A percentile compares a stretch with the other conserved stretches of the same genome.
These are phyloP conservation scores for Caenorhabditis sinica DNA, from an alignment of 2,888 invertebrate species.

Conservation along the genomic window DNA sequence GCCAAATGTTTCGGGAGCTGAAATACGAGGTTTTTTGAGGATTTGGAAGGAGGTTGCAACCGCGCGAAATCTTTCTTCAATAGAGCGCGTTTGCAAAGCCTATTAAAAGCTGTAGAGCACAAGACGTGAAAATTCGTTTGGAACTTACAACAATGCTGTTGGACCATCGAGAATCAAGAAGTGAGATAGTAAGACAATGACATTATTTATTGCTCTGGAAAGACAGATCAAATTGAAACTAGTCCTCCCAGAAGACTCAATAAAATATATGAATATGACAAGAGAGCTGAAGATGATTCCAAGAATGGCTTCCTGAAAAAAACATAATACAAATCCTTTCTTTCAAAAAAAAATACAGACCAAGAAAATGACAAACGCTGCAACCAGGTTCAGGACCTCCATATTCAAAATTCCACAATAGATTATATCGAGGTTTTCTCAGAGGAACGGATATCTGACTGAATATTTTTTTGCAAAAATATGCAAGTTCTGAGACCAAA, in stretches of 20 bases:
- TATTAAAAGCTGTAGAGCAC: background rate
- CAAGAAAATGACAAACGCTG: background rate
- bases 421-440: too few species aligned
- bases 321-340: too few species aligned
- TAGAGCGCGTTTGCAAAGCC: background rate
- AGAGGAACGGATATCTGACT: too few species aligned
- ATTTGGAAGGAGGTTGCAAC: too few species aligned
- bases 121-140: background rate
- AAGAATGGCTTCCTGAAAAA: conserved; percentile 25
- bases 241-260: conserved; percentile 7
- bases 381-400: background rate
- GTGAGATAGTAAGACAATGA: conserved; percentile 19
- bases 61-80: too few species aligned
- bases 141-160: conserved; percentile 16
- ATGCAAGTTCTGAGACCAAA: background rate
- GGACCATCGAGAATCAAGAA: conserved; percentile 27
- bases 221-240: conserved; percentile 45
- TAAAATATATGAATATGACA: conserved; percentile 18
- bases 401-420: too few species aligned
- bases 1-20: conserved; percentile 35
- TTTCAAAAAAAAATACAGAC: background rate
- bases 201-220: conserved; percentile 39
- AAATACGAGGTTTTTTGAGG: background rate
- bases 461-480: too few species aligned
- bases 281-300: conserved; percentile 33